A percentile compares a stretch with the other conserved stretches of the same genome.
Conservation (phyloP, 2,113 vertebrate species). For the Hymenochirus boettgeri region DNA sequence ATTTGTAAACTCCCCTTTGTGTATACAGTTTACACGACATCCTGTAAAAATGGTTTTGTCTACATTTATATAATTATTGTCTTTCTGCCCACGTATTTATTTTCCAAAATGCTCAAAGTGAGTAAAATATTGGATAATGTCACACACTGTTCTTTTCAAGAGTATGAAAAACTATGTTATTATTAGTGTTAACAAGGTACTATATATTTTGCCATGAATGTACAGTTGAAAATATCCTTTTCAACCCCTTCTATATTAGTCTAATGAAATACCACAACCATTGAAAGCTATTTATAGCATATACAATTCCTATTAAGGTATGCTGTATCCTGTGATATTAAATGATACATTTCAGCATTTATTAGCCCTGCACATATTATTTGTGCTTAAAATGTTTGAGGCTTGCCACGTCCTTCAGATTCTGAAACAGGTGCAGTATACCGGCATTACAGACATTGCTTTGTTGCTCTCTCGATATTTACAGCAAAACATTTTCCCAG, state of each 20-base stretch:
- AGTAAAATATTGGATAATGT: too few species aligned
- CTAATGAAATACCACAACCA: not conserved
- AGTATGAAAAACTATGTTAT: too few species aligned
- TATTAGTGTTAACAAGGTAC: too few species aligned
- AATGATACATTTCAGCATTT: not conserved
- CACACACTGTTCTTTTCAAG: too few species aligned
- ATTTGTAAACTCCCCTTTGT: too few species aligned
- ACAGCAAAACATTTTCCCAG: slow-evolving; percentile 63
- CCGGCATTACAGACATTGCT: slow-evolving; percentile 40
- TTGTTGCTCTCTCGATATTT: slow-evolving; percentile 66
- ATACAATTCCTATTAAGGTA: slow-evolving; percentile 1
- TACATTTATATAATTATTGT: too few species aligned
- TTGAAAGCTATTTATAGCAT: not conserved
- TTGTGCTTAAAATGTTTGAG: slow-evolving; percentile 40
- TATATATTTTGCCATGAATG: not conserved
- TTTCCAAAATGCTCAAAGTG: too few species aligned
- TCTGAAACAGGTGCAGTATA: slow-evolving; percentile 58
- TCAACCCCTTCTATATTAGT: not conserved
- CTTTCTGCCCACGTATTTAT: too few species aligned
- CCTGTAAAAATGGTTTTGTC: too few species aligned
- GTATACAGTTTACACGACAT: too few species aligned
- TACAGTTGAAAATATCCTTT: not conserved
- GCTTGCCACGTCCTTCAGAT: slow-evolving; percentile 52
- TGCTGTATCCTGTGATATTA: slow-evolving; percentile 1
- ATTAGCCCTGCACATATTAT: not conserved